Evolutionary conservation across 2,113 vertebrate species (phyloP), one percentile per base, ranked within the genome.

Genomic region (Synchiropus splendidus): DNA sequence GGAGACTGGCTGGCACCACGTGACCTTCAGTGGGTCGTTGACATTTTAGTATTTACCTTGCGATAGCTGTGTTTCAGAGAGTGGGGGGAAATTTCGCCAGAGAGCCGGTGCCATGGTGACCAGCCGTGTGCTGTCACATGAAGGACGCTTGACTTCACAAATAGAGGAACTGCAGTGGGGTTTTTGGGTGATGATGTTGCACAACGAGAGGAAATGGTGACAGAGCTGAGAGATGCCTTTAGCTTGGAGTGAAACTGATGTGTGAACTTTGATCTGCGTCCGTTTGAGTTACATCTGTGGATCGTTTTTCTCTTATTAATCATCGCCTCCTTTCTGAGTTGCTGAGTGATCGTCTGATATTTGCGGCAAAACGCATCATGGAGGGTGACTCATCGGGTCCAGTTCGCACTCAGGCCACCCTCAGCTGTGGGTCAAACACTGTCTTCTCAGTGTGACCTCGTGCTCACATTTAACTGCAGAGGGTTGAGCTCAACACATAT

Each of bases 391-490:
- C 62, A 67, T 60, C 48, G 47, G 21, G 50, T 57, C 41, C 18
- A 17, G 21, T 62, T 54, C 47, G 27, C 44, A 35, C 51, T 46
- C 41, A 12, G 27, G 39, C 55, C 17, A 46, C 27, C 12, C 11
- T 39, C 12, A 13, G 21, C 21, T 4, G 4, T 27, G 8, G 39
- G 42, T 72, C 56, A 75, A 77, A 73, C 70, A 70, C 55, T 39
- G 56, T 56, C 67, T 75, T 56, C 67, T 75, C 48, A 44, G 31
- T 52, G 44, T 67, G 69, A 69, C 69, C 42, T 81, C 63, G 72
- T 70, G 64, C 58, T 72, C 68, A 72, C 51, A 48, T 58, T 64
- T 36, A 51, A 56, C 42, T 64, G 40, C 39, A 51, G n/a, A 50
- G 48, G 21, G 37, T 43, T 39, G 37, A 39, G 12, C 13, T 15